Evolutionary conservation across 2,113 vertebrate species (phyloP), one percentile per base, ranked within the genome.

Genomic region (Chinchilla lanigera): DNA sequence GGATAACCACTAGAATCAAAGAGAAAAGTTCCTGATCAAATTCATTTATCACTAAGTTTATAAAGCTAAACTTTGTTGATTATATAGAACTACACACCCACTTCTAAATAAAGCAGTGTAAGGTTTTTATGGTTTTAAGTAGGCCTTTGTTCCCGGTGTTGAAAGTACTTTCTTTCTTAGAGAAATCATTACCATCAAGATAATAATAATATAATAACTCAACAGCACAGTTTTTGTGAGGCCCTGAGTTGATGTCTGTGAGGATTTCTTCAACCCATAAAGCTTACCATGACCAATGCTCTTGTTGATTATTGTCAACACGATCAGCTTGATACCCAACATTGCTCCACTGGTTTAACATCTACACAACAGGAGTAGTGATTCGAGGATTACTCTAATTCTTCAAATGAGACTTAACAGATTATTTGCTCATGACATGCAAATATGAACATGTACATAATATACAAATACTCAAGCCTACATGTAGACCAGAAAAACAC

Each of bases 171-270:
- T 93, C 50, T 87, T 13, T 75, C 75, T 47, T 16, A 78, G 65
- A 92, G 13, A 73, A 83, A 88, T 35, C 75, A 89, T 90, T 87
- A 88, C 54, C 75, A 95, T 58, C 78, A 73, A 44, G 44, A 85
- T 33, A 20, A 33, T 61, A 56, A 65, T 71, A 67, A 94, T 26
- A 41, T n/a, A n/a, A 90, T 9, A 91, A 60, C 17, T 12, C 84
- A 89, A 84, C 41, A 20, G 35, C 47, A n/a, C 22, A 58, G 61
- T 67, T 67, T 54, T 30, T 77, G 26, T 30, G 30, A 85, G n/a
- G n/a, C 35, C 65, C 33, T 14, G 4, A 30, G 11, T n/a, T 81
- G 56, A 86, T 54, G 24, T 90, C 52, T 85, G 11, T 5, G 14
- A 89, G 91, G 84, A 83, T 54, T 2, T 78, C 24, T 89, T 69